A percentile compares a stretch with the other conserved stretches of the same genome.
Evolutionary conservation across 2,888 invertebrate genomes (phyloP).

Genomic region (Hirtodrosophila duncani): DNA sequence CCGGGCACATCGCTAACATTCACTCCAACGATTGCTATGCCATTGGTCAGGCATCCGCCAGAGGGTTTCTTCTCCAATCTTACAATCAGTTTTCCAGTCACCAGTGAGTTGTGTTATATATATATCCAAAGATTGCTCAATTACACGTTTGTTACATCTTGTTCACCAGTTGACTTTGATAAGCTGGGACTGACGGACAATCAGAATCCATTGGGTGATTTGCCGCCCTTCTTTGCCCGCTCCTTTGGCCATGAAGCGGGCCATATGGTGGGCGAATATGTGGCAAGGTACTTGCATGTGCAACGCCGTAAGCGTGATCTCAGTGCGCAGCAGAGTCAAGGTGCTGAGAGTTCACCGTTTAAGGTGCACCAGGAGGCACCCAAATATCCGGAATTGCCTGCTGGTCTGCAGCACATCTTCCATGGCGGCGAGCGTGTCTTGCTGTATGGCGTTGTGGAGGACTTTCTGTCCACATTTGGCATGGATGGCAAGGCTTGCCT

Average conservation of each 20-base stretch:
- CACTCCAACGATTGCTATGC: conserved; percentile 88
- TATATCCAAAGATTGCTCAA: conserved; percentile 7
- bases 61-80: conserved; percentile 91
- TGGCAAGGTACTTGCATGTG: conserved; percentile 84
- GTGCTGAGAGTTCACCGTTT: conserved; percentile 33
- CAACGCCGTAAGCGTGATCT: conserved; percentile 79
- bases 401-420: conserved; percentile 80
- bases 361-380: conserved; percentile 48
- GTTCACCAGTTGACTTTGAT: conserved; percentile 87
- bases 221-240: conserved; percentile 87
- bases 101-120: conserved; percentile 82
- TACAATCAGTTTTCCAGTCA: conserved; percentile 89
- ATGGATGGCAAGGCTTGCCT: conserved; percentile 90
- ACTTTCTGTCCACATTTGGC: conserved; percentile 88
- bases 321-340: conserved; percentile 70
- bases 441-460: conserved; percentile 87
- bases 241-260: conserved; percentile 88
- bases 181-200: conserved; percentile 92
- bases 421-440: conserved; percentile 90
- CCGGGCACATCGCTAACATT: conserved; percentile 89
- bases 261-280: conserved; percentile 83
- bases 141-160: conserved; percentile 1
- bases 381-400: conserved; percentile 75
- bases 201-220: conserved; percentile 89
- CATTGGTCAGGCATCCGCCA: conserved; percentile 90